A percentile compares a stretch with the other conserved stretches of the same genome.
Evolutionary conservation across 2,797 vertebrate genomes (phyloP).

Genomic region (Agapornis canus): DNA sequence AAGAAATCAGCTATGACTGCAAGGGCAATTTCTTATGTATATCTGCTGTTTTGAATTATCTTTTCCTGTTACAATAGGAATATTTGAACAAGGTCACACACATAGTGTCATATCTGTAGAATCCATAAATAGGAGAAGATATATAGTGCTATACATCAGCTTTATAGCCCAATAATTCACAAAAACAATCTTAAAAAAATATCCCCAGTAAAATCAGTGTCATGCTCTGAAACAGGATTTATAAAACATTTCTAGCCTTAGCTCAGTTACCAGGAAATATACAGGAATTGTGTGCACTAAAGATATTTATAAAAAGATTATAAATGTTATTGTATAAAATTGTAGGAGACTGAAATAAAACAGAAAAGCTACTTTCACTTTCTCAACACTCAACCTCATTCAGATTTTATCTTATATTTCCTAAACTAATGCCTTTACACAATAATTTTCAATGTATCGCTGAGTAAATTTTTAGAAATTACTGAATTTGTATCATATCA

Average conservation of each 20-base stretch:
- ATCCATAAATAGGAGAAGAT: slow-evolving; percentile 16
- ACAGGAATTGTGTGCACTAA: not conserved
- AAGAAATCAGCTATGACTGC: slow-evolving; percentile 36
- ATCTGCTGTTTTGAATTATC: not conserved
- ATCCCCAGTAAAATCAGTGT: slow-evolving; percentile 31
- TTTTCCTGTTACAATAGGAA: slow-evolving; percentile 44
- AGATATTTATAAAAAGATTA: not conserved
- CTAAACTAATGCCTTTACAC: not conserved
- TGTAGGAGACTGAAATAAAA: slow-evolving; percentile 8
- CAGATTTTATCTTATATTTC: not conserved
- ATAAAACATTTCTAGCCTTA: not conserved
- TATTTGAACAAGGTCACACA: slow-evolving; percentile 30
- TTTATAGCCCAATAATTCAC: slow-evolving; percentile 57
- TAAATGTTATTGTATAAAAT: slow-evolving; percentile 1
- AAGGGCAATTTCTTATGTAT: slow-evolving; percentile 32
- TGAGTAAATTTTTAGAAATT: not conserved
- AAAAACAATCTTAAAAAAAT: slow-evolving; percentile 50
- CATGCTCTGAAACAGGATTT: slow-evolving; percentile 27
- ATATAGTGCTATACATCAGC: not conserved
- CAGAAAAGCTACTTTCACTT: not conserved
- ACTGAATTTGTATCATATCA: not conserved
- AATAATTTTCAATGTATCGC: not conserved
- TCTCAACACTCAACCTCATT: not conserved
- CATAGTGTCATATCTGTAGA: not conserved
- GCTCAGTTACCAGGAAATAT: not conserved